Conservation (phyloP, 2,888 invertebrate genomes). For the Coremacera marginata region DNA sequence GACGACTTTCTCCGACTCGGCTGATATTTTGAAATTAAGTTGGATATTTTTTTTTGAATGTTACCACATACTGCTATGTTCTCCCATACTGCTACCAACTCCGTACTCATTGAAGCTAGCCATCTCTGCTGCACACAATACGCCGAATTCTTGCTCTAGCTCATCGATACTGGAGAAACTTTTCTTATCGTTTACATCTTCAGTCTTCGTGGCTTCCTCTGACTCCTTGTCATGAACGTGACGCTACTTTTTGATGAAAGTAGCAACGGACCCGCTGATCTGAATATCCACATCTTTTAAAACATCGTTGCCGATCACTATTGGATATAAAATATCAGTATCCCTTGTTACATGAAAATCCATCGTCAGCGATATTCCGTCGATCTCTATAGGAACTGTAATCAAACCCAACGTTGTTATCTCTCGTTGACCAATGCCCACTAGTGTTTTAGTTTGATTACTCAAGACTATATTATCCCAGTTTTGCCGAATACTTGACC, state of each 20-base stretch:
- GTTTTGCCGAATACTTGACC: no score
- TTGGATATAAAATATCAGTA: slow-evolving; percentile 37
- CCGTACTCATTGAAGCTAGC: not conserved
- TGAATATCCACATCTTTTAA: slow-evolving; percentile 37
- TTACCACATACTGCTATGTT: no score
- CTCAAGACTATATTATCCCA: no score
- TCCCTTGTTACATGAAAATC: slow-evolving; percentile 38
- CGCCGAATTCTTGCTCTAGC: slow-evolving; percentile 29
- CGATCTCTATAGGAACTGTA: slow-evolving; percentile 22
- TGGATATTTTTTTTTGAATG: no score
- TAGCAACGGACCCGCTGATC: slow-evolving; percentile 34
- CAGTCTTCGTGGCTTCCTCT: no score
- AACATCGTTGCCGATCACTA: slow-evolving; percentile 42
- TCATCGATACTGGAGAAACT: not conserved
- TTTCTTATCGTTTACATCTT: no score
- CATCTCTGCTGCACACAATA: slow-evolving; percentile 26
- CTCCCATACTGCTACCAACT: no score
- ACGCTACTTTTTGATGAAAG: slow-evolving; percentile 20
- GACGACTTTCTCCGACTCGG: no score
- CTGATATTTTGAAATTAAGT: no score
- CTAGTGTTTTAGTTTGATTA: no score
- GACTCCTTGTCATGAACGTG: not conserved
- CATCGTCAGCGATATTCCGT: slow-evolving; percentile 30
- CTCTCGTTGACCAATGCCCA: slow-evolving; percentile 39
- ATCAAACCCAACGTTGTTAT: slow-evolving; percentile 40